Evolutionary conservation across 2,888 invertebrate species (phyloP), one percentile per base, ranked within the genome.

Genomic region (Troides oblongomaculatus): DNA sequence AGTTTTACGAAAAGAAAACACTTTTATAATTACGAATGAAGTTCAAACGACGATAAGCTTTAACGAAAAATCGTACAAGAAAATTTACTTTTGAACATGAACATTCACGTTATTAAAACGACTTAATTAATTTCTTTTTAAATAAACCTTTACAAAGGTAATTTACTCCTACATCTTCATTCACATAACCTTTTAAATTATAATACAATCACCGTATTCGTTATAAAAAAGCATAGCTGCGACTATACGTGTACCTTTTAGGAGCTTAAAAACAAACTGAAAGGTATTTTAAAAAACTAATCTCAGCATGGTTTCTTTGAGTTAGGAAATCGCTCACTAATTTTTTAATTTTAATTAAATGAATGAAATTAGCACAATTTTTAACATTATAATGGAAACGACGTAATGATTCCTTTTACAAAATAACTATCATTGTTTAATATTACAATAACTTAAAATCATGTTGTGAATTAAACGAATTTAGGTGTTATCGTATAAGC

Each of bases 11-110:
- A 12, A n/a, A 53, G 56, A 62, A 67, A 57, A 67, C 39, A 61
- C 61, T 62, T 43, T 65, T 43, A 46, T 46, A 59, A 50, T 66
- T 60, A 59, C 30, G 50, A 30, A 59, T 46, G 14, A 14, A 53
- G 7, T 53, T 53, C 4, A 53, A n/a, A n/a, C 6, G 53, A 53
- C 53, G 8, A 30, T 30, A 30, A 30, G 30, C 30, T 14, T 46
- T 46, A 14, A 46, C 14, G 3, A 46, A 12, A 46, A 46, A 14
- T 12, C 1, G 14, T 14, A 46, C 1, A 46, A 1, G 12, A 14
- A 8, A 12, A 14, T 14, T 12, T 46, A 12, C 30, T 46, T 46
- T 46, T 46, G 10, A 14, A 14, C 46, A 46, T 46, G 14, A 10
- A 46, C 14, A 10, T 46, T 46, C 46, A 46, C 46, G 46, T 46